These are phyloP conservation scores for Linurgus olivaceus DNA, from an alignment of 2,797 vertebrate species.

Conservation along the genomic window DNA sequence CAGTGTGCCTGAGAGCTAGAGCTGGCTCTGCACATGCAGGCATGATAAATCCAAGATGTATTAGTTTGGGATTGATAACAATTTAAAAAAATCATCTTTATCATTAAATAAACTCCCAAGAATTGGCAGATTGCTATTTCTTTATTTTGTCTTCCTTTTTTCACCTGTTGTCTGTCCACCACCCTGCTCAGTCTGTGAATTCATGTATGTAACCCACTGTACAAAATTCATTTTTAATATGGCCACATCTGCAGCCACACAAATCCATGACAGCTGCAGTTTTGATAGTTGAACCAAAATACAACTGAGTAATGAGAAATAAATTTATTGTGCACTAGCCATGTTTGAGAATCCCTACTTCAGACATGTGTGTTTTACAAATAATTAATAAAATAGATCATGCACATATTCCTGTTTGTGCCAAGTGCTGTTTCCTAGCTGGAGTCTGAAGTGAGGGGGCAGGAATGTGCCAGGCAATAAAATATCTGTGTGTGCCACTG, in stretches of 20 bases:
- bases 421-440: not conserved
- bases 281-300: conserved; percentile 47
- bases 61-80: not conserved
- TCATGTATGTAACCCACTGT: not conserved
- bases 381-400: not conserved
- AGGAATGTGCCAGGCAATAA: not conserved
- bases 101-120: not conserved
- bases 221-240: not conserved
- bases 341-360: conserved; percentile 16
- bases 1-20: not conserved
- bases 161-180: not conserved
- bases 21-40: not conserved
- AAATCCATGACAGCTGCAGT: conserved; percentile 51
- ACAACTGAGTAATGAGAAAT: conserved; percentile 40
- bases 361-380: not conserved
- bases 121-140: not conserved
- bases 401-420: not conserved
- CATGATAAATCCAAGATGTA: not conserved
- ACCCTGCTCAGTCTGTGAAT: not conserved
- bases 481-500: not conserved
- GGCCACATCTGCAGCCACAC: not conserved
- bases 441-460: not conserved
- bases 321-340: not conserved
- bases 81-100: not conserved
- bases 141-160: not conserved